Base-by-base conservation (phyloP, 2,797 vertebrate genomes). In the Sebastes cheni region DNA sequence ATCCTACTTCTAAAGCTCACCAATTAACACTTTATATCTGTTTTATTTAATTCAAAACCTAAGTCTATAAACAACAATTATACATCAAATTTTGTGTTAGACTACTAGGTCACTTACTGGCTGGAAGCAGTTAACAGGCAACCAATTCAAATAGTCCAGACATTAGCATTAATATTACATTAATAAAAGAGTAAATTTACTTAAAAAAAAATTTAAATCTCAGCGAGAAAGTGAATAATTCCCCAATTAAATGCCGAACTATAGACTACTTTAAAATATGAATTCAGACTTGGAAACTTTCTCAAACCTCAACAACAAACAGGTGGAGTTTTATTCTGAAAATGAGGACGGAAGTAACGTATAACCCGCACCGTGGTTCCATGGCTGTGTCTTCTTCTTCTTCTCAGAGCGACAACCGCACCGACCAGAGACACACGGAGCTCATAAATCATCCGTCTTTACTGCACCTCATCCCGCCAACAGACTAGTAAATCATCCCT, bases 321-420 rank as follows among this genome's bases (percentile, higher is more conserved):
- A 46, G 22, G 22, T 46, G 11, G 67, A 18, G 3, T 55, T 84
- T 75, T 82, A 85, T 74, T 85, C 61, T 86, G 81, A 76, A 76
- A 62, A 10, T 1, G 3, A 1, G 18, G 32, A 6, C 65, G 77
- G 86, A 77, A 82, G 68, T 66, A 23, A 14, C 23, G 1, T 3
- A 1, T 12, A 6, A 27, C 11, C 1, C 29, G 6, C 11, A 0
- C 20, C 1, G 50, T 4, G 20, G 23, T 11, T 36, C 46, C 46
- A 42, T 16, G 39, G 39, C 14, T 42, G 39, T 42, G 16, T 42
- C 39, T 42, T 42, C 39, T 39, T 42, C 13, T 16, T 42, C 14
- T 42, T 42, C 14, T 23, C 73, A 60, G 56, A 25, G 65, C n/a
- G 20, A 50, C 46, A 50, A 50, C 20, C 42, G 22, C 54, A 5